Evolutionary conservation across 1,140 invertebrate genomes (phyloP), one percentile per base, ranked within the genome.

Genomic region (Maniola jurtina): DNA sequence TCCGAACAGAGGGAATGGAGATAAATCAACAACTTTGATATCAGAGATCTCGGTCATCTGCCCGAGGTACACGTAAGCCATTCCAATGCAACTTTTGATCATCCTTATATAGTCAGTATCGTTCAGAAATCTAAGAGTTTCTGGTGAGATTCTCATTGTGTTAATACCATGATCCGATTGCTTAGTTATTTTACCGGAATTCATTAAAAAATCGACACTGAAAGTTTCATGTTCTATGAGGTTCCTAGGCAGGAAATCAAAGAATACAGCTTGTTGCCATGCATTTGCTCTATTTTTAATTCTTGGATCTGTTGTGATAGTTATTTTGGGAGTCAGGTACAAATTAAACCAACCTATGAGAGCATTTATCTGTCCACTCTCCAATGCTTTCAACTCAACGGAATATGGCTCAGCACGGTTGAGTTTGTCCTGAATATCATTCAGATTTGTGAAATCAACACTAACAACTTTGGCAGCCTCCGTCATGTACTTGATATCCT

Each of bases 201-300:
- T 79, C 56, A 92, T 80, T 42, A 89, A 81, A 38, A 93, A 81
- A 68, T 91, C 80, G 56, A 90, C 69, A 67, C 83, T 79, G 15
- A 88, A 68, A 40, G 83, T 77, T 69, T 92, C 80, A 75, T 80
- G 72, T 61, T 80, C 72, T 56, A 79, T 72, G 9, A 91, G 67
- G 36, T 81, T 62, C 25, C 76, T 79, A 36, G 88, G 88, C 84
- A 89, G 65, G 42, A 77, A 77, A 60, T 92, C 81, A 76, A 92
- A 92, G 77, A 95, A 96, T 25, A 96, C 86, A 25, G 94, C 95
- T 80, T 95, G 94, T 80, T 96, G 95, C 96, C 96, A 96, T 76
- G 95, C 95, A 68, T 92, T 93, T 33, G 92, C 90, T 61, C 87
- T 78, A 9, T 88, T 89, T 6, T 90, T 86, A 11, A 92, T 77